These are phyloP conservation scores for Andrena praecox DNA, from an alignment of 2,888 invertebrate species.

Conservation along the genomic window DNA sequence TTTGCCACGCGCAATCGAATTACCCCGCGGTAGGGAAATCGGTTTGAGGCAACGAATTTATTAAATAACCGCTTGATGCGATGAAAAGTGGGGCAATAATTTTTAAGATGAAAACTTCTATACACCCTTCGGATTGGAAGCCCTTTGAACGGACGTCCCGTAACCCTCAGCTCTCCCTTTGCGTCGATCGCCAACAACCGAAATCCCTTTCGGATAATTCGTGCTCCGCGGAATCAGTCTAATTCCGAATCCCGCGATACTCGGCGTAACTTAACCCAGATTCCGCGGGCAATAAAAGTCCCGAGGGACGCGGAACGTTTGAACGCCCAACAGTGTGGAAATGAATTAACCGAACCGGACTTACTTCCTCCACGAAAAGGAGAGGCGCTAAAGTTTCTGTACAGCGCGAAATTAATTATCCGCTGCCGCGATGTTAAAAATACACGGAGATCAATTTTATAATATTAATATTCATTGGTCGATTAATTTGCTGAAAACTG, in stretches of 20 bases:
- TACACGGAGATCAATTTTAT: background rate
- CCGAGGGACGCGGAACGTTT: constrained; percentile 14
- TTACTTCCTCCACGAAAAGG: background rate
- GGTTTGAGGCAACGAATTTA: constrained; percentile 46
- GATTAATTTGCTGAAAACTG: background rate
- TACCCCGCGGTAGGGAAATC: constrained; percentile 12
- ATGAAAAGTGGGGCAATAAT: constrained; percentile 38
- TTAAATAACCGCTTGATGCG: constrained; percentile 37
- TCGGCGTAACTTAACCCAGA: constrained; percentile 33
- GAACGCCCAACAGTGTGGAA: constrained; percentile 3
- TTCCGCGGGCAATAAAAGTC: constrained; percentile 27
- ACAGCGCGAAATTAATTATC: background rate
- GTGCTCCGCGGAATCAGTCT: constrained; percentile 14
- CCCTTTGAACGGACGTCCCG: background rate
- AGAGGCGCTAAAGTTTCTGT: background rate
- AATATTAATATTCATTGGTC: background rate
- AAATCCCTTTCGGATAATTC: constrained; percentile 5
- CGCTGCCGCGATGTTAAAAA: background rate
- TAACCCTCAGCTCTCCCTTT: background rate
- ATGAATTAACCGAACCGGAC: constrained; percentile 19
- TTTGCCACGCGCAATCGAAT: constrained; percentile 19
- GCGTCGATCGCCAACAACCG: background rate
- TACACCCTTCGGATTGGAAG: constrained; percentile 3
- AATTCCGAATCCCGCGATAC: constrained; percentile 37
- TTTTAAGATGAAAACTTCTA: constrained; percentile 25